These are phyloP conservation scores for Neopipo cinnamomea DNA, from an alignment of 2,113 vertebrate species.

Conservation along the genomic window DNA sequence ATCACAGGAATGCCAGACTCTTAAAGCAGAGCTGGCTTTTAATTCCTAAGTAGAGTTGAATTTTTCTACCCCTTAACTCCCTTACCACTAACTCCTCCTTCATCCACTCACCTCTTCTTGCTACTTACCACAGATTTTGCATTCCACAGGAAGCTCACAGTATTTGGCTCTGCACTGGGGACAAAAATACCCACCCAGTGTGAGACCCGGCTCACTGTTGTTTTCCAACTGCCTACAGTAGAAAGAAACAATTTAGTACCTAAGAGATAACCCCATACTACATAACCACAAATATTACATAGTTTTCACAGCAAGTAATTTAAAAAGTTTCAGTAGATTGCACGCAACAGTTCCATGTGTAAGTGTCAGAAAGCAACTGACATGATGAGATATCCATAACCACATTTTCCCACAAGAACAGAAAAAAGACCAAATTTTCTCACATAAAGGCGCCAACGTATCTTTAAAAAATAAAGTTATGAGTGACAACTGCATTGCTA, in stretches of 20 bases:
- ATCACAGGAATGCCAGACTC: neutral
- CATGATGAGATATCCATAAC: neutral
- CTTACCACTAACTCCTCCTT: neutral
- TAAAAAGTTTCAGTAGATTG: neutral
- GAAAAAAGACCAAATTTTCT: neutral
- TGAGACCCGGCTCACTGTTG: slow-evolving; percentile 78
- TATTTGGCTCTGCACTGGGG: slow-evolving; percentile 95
- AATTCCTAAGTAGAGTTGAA: neutral
- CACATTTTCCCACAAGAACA: neutral
- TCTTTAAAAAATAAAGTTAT: neutral
- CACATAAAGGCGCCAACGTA: neutral
- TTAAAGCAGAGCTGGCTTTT: neutral
- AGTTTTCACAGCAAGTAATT: neutral
- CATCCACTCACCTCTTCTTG: neutral
- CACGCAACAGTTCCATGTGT: fast-evolving
- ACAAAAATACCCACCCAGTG: slow-evolving; percentile 92
- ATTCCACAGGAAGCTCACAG: slow-evolving; percentile 94
- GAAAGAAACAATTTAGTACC: neutral
- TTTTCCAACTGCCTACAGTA: slow-evolving; percentile 85
- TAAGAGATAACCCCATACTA: neutral
- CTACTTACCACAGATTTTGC: slow-evolving; percentile 94
- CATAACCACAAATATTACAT: neutral
- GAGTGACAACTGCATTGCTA: neutral
- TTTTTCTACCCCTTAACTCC: neutral
- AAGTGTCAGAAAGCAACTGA: neutral